These are phyloP conservation scores for Mactra quadrangularis DNA, from an alignment of 1,140 invertebrate species.

Conservation along the genomic window DNA sequence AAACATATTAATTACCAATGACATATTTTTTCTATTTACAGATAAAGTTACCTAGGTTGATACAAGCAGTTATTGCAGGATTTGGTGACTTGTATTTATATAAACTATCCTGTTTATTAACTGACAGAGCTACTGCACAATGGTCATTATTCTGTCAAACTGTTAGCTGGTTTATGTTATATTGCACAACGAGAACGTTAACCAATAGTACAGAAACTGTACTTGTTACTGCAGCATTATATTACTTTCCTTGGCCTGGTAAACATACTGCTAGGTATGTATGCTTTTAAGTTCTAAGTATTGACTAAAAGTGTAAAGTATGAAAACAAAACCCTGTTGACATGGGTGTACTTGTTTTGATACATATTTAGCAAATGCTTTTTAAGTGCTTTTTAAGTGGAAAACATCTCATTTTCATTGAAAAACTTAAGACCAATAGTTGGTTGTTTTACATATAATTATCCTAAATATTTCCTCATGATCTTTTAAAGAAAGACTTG, in stretches of 20 bases:
- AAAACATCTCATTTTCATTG: no score
- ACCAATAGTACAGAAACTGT: slow-evolving; percentile 93
- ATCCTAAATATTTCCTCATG: no score
- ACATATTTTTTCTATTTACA: slow-evolving; percentile 78
- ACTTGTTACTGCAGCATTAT: slow-evolving; percentile 91
- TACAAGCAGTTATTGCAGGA: slow-evolving; percentile 91
- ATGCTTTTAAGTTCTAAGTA: no score
- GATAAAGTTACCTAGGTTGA: slow-evolving; percentile 89
- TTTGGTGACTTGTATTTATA: slow-evolving; percentile 88
- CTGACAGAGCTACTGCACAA: slow-evolving; percentile 77
- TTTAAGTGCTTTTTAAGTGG: no score
- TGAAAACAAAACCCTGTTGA: no score
- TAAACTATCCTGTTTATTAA: slow-evolving; percentile 80
- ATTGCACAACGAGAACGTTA: slow-evolving; percentile 92
- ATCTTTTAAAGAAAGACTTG: no score
- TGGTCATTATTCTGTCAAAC: slow-evolving; percentile 83
- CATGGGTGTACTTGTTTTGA: no score
- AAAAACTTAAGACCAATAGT: no score
- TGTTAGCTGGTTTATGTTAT: slow-evolving; percentile 95
- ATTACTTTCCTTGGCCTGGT: slow-evolving; percentile 90
- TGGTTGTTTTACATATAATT: no score
- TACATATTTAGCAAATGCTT: no score
- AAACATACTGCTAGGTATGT: slow-evolving; percentile 22
- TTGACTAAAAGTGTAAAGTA: no score
- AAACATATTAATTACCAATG: no score